Evolutionary conservation across 2,797 vertebrate species (phyloP), one percentile per base, ranked within the genome.

Genomic region (Oreochromis mossambicus): DNA sequence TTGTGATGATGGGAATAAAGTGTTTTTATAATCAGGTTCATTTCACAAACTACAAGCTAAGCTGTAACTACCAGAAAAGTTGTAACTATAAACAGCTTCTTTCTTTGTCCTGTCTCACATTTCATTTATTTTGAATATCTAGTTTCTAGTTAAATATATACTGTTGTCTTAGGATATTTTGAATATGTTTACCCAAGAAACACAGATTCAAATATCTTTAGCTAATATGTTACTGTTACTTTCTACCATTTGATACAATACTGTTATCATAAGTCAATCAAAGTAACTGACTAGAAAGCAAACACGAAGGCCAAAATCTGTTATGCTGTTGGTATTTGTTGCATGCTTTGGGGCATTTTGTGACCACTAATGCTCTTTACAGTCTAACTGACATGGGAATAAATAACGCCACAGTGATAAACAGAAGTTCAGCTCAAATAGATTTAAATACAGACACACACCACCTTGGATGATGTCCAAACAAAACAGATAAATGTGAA

Each of bases 401-500:
- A 29, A 73, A 19, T 48, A 29, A 46, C 1, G 2, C 12, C 68
- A 32, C 68, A 50, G 24, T 75, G 51, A 50, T 36, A 79, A 43
- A 78, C 81, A 41, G 15, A 43, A 83, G 70, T 34, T 79, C 41
- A 81, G 63, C 68, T 81, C 76, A 86, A 87, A 87, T 82, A 84
- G 21, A 83, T 82, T 82, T 68, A 87, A 87, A 88, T 79, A 79
- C 70, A 85, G 77, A 55, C 63, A 75, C 32, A 77, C 76, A 91
- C 14, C 54, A 82, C 68, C 76, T 32, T 32, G 70, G 81, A 79
- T 77, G 54, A 75, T 76, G 83, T 80, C 89, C 89, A 92, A 93
- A 94, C 87, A 91, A 86, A 80, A 84, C 81, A 82, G 78, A 82
- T 77, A 83, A 91, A 92, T 83, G 91, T 87, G 90, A 94, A 91